Percentiles rank a stretch among this genome's conserved stretches.
phyloP scores from a whole-genome alignment of 2,113 vertebrate genomes.

The Clinocottus analis region DNA sequence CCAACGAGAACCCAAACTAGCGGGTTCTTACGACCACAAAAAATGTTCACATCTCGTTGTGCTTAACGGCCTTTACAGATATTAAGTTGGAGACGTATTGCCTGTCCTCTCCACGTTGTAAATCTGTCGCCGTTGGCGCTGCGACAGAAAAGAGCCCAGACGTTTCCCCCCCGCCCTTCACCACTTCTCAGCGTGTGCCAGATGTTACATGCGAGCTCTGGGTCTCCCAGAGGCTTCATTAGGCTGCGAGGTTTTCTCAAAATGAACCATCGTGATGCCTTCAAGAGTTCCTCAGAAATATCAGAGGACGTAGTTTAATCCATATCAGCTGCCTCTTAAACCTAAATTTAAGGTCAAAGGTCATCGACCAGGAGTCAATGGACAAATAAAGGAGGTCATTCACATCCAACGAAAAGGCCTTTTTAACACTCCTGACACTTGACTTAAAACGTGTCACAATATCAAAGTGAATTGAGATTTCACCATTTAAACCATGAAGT shows the following conservation, averaged over 20 bases:
- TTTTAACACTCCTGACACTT: background rate
- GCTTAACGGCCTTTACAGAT: constrained; percentile 26
- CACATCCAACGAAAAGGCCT: background rate
- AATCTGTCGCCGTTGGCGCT: constrained; percentile 34
- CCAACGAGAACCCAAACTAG: constrained; percentile 11
- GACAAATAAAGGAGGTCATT: background rate
- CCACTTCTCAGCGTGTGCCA: constrained; percentile 16
- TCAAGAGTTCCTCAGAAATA: constrained; percentile 14
- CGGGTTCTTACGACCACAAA: constrained; percentile 20
- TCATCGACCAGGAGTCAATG: background rate
- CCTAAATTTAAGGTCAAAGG: background rate
- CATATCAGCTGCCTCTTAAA: background rate
- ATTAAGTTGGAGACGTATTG: background rate
- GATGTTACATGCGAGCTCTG: constrained; percentile 12
- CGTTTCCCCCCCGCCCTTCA: background rate
- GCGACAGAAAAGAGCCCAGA: background rate
- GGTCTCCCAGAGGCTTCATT: constrained; percentile 3
- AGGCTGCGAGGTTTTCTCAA: background rate
- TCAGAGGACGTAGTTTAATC: background rate
- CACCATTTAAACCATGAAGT: background rate
- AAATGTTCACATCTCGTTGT: constrained; percentile 21
- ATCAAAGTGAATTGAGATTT: background rate
- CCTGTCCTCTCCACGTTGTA: background rate
- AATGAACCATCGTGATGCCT: background rate
- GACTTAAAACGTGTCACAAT: background rate